Evolutionary conservation across 2,113 vertebrate species (phyloP).

Genomic region (Alces alces): DNA sequence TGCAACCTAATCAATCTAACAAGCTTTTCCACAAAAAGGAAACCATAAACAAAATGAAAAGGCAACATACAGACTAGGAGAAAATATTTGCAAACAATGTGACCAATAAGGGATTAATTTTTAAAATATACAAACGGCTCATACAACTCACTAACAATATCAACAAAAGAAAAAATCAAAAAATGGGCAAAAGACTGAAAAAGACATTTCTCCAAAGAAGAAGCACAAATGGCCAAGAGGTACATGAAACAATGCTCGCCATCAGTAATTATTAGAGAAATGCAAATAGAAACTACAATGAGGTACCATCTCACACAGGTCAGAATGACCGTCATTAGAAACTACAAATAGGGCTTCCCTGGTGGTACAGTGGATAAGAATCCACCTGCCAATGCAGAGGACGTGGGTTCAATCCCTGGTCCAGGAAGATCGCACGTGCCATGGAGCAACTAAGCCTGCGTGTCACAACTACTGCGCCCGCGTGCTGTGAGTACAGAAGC

Average conservation of each 20-base stretch:
- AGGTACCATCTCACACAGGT: not conserved
- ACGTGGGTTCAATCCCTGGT: not conserved
- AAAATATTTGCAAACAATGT: not conserved
- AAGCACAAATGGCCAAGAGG: not conserved
- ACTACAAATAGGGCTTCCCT: not conserved
- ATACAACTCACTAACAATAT: not conserved
- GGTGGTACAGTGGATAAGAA: not conserved
- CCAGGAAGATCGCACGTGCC: not conserved
- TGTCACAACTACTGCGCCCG: not conserved
- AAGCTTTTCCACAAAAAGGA: not conserved
- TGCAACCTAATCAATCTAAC: not conserved
- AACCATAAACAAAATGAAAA: not conserved
- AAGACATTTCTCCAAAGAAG: not conserved
- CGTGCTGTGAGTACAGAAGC: not conserved
- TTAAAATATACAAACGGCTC: not conserved
- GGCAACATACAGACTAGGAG: not conserved
- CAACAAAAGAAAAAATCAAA: not conserved
- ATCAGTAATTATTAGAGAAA: not conserved
- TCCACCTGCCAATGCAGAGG: not conserved
- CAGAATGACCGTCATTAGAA: not conserved
- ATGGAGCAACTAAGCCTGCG: not conserved
- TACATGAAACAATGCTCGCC: not conserved
- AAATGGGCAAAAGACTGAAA: not conserved
- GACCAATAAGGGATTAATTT: not conserved
- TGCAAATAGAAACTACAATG: not conserved